phyloP scores from a whole-genome alignment of 2,113 vertebrate genomes.

The Argyrosomus japonicus region DNA sequence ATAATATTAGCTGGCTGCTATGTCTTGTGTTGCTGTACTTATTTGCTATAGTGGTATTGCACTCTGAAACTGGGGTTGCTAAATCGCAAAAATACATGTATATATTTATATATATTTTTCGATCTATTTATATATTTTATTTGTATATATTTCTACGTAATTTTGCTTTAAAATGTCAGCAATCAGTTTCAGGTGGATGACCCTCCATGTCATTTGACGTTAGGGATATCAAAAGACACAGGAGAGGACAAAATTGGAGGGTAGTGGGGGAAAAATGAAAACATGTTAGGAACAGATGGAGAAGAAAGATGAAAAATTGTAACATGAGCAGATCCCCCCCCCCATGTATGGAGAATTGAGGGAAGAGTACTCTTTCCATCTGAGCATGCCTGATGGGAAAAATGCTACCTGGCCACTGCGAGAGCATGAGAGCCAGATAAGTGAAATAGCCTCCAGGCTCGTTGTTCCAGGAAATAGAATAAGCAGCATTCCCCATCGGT shows the following conservation, averaged over 20 bases:
- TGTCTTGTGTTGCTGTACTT: too few relatives aligned
- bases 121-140: too few relatives aligned
- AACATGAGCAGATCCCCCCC: conserved; percentile 2
- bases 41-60: too few relatives aligned
- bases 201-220: conserved; percentile 1
- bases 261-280: conserved; percentile 5
- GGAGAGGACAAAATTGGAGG: neutral
- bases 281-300: conserved; percentile 2
- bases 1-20: too few relatives aligned
- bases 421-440: conserved; percentile 59
- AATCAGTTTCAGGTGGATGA: conserved; percentile 36
- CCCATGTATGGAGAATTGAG: conserved; percentile 15
- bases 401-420: conserved; percentile 34
- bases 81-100: too few relatives aligned
- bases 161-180: conserved; percentile 37
- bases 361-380: conserved; percentile 21
- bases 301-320: neutral
- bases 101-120: too few relatives aligned
- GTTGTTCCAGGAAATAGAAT: conserved; percentile 61
- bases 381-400: conserved; percentile 49
- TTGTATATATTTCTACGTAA: too few relatives aligned
- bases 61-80: too few relatives aligned
- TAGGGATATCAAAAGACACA: conserved; percentile 13
- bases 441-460: conserved; percentile 62
- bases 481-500: conserved; percentile 34